Conservation (phyloP, 2,113 vertebrate species). For the Leucoraja erinaceus region DNA sequence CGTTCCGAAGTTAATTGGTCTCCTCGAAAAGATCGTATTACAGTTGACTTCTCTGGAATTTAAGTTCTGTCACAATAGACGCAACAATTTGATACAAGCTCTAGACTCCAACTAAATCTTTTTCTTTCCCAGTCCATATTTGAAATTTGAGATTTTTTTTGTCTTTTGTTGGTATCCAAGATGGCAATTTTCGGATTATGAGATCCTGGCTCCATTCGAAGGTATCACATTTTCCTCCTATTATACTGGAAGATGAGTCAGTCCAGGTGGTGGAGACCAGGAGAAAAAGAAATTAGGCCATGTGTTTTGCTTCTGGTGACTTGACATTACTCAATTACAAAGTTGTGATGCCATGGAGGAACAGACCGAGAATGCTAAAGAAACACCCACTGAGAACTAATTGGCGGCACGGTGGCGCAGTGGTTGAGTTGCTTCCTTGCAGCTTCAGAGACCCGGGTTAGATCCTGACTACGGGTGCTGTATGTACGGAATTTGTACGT, state of each 20-base stretch:
- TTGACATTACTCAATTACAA: constrained; percentile 3
- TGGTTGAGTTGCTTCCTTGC: no score
- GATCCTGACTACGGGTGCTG: no score
- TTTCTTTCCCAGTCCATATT: background rate
- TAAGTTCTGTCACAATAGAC: background rate
- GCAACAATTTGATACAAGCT: constrained; percentile 9
- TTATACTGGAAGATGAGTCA: constrained; percentile 4
- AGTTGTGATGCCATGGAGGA: background rate
- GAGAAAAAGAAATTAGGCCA: background rate
- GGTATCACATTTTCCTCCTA: constrained; percentile 2
- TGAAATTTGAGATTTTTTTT: constrained; percentile 23
- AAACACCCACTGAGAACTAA: background rate
- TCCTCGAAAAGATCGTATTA: background rate
- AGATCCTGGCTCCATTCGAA: background rate
- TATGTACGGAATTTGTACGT: no score
- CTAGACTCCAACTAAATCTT: background rate
- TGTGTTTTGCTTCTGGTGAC: no score
- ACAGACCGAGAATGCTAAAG: background rate
- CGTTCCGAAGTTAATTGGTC: background rate
- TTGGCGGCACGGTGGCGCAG: no score
- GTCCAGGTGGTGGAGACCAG: constrained; percentile 2
- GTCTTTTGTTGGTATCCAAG: constrained; percentile 2
- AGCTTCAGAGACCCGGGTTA: no score
- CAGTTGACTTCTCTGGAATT: constrained; percentile 16
- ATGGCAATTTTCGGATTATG: constrained; percentile 33